Evolutionary conservation across 1,140 invertebrate species (phyloP), one percentile per base, ranked within the genome.

Genomic region (Zaprionus taronus): DNA sequence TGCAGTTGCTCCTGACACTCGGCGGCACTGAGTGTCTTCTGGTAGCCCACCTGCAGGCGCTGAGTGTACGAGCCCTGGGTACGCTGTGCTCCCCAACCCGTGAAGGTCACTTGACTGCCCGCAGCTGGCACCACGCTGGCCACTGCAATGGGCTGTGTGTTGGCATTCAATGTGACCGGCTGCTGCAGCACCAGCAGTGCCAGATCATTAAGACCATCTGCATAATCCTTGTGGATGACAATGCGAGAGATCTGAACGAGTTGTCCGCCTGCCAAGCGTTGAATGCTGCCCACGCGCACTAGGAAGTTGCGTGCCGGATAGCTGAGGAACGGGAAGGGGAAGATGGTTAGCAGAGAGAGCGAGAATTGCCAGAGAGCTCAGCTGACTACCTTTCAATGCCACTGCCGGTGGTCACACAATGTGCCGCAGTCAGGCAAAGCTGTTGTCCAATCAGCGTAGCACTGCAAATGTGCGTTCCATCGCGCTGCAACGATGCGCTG

Each of bases 251-350:
- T 26, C 7, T 77, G 44, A 5, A 74, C 24, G 56, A 92, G 49
- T 31, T 89, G 77, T 0, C 91, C 91, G 7, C 89, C 91, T 9
- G 62, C 61, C 12, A 80, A 14, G 0, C 91, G 91, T 57, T 92
- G 91, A 31, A 92, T 79, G 68, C 91, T 92, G 53, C 91, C 91
- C 0, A 53, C 77, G 6, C 91, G 89, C 0, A 91, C 57, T 14
- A 63, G 51, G 15, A 72, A 91, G 15, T 38, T 81, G 7, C 62
- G 58, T 0, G 81, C n/a, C 2, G 91, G 91, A 66, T 85, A 91
- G 31, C 91, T 92, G 15, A 41, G 31, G 6, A 34, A 22, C 22
- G 6, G 6, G 1, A 36, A 20, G 20, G 22, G 17, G 15, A 4
- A 28, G 12, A 22, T 7, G 12, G 7, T 34, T 11, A 60, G 38